Evolutionary conservation across 2,797 vertebrate species (phyloP), one percentile per base, ranked within the genome.

Genomic region (Pampus argenteus): DNA sequence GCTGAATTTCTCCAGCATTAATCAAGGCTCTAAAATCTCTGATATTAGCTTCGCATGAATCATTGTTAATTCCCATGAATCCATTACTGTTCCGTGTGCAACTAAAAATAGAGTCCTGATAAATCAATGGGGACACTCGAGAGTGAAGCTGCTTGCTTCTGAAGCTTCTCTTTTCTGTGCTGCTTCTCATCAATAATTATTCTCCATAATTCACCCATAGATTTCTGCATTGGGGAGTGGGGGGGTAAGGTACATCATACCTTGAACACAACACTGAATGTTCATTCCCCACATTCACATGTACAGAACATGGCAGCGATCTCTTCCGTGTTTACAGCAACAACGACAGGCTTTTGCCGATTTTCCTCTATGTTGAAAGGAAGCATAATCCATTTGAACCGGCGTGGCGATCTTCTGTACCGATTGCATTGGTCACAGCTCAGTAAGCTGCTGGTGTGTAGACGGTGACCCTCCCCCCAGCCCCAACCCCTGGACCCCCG

Each of bases 41-140:
- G 81, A 91, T 88, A 86, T 87, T 88, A 84, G 86, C 87, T 84
- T 78, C 47, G 68, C 81, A 88, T 92, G 90, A 93, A 90, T 91
- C 91, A 89, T 86, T 81, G 89, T 89, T 90, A 90, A 88, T 90
- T 92, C 88, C 89, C 87, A 81, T 79, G 80, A 92, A 91, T 90
- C 85, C 86, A 87, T 91, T 87, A 83, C 89, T 73, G 86, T 83
- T 92, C 86, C 88, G 77, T 70, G 82, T 83, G 86, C 85, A 75
- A 85, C 89, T 92, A 91, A 89, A 93, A 92, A 91, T 88, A 87
- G 91, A 85, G 76, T 81, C 69, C 82, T 85, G 89, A 91, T 91
- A 87, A 91, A 92, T 92, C 91, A 91, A 90, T 86, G 85, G 83
- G 86, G 89, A 90, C 88, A 82, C 77, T 86, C 23, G 58, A 79